A percentile compares a stretch with the other conserved stretches of the same genome.
Evolutionary conservation across 2,888 invertebrate genomes (phyloP).

Genomic region (Morpho achilles): DNA sequence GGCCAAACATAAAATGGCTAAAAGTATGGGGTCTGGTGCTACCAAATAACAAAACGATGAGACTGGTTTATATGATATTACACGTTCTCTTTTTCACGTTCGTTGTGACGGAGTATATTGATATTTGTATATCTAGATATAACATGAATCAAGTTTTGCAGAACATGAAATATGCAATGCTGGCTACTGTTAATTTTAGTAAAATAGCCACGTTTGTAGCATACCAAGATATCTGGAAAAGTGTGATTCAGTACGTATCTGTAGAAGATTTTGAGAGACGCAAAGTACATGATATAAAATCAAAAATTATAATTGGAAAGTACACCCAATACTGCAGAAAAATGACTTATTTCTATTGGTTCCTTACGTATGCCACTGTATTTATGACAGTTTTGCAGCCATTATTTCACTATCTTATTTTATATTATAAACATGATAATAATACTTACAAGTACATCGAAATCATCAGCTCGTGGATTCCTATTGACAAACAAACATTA

Average conservation of each 20-base stretch:
- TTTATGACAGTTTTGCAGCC: constrained; percentile 49
- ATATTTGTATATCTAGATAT: constrained; percentile 53
- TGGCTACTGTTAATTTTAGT: constrained; percentile 49
- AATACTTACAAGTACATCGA: constrained; percentile 48
- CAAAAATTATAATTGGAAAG: constrained; percentile 34
- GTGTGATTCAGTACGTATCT: constrained; percentile 53
- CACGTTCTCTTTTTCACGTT: constrained; percentile 48
- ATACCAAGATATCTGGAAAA: constrained; percentile 53
- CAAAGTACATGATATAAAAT: constrained; percentile 33
- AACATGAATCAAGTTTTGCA: constrained; percentile 49
- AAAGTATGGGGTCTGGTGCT: constrained; percentile 57
- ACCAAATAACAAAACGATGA: constrained; percentile 39
- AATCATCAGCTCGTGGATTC: constrained; percentile 61
- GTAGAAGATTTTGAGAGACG: constrained; percentile 46
- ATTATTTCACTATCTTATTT: constrained; percentile 40
- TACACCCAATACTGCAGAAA: constrained; percentile 51
- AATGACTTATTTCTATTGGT: constrained; percentile 53
- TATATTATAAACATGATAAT: constrained; percentile 39
- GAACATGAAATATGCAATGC: constrained; percentile 58
- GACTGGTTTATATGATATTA: constrained; percentile 43
- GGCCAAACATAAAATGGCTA: constrained; percentile 55
- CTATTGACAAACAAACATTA: constrained; percentile 49
- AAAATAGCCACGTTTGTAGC: constrained; percentile 50
- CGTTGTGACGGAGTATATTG: constrained; percentile 47
- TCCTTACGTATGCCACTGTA: constrained; percentile 52